Base-by-base conservation (phyloP, 2,888 invertebrate species). In the Slavum lentiscoides region DNA sequence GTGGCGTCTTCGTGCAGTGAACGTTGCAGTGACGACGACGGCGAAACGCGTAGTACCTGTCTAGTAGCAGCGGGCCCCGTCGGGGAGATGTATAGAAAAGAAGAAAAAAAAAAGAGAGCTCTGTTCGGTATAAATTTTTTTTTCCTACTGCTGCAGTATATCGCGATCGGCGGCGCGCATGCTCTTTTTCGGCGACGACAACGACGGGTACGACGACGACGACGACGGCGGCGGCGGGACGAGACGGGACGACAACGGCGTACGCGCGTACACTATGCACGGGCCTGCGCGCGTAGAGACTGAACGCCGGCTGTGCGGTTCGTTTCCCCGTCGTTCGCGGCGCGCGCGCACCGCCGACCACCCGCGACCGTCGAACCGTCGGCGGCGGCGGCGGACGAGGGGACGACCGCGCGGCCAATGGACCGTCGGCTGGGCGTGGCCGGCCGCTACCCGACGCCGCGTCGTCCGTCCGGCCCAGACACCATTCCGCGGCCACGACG, bases 241-340 rank as follows among this genome's bases (percentile, higher is more conserved):
- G 53, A 49, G 64, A 7, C 62, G 30, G 23, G 39, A 19, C 39
- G 70, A 55, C 77, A 37, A 37, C 77, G 53, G 72, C 70, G 72
- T 64, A 67, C 75, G 59, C 75, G 43, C 59, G 11, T 19, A 55
- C 55, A 55, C 55, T 6, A 11, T 0, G 19, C 55, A 72, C 80
- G 80, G 58, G 80, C 70, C 72, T 80, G 72, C 80, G 80, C 80
- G 80, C 72, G 80, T 80, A 64, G 66, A 80, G 80, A 84, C 74
- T 84, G 81, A 74, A 83, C 55, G 55, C 84, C 72, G 81, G 85
- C 83, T 84, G 83, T 58, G 74, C 37, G 70, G 73, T 81, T 80
- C 37, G 59, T 74, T 59, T 72, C 53, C 21, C 64, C 67, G 75
- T 82, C 82, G 49, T 11, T 43, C 43, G 30, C 43, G 43, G 43